Conservation (phyloP, 1,140 invertebrate genomes). For the Liolophura sinensis region DNA sequence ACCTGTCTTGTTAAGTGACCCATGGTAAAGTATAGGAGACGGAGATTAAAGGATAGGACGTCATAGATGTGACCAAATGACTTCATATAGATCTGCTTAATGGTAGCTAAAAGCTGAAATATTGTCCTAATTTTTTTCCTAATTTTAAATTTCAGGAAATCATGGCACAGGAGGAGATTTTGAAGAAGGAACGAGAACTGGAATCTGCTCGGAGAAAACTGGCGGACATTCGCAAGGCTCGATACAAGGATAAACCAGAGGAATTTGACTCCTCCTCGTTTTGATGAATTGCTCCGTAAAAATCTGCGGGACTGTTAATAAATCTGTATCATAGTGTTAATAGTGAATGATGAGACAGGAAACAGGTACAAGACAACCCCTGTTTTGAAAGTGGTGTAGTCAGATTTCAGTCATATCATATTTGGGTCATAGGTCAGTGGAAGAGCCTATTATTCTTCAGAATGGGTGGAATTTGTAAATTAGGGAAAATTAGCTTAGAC, state of each 20-base stretch:
- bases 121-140: background rate
- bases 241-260: constrained; percentile 46
- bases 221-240: constrained; percentile 63
- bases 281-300: too few relatives aligned
- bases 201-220: constrained; percentile 89
- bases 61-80: background rate
- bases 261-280: constrained; percentile 31
- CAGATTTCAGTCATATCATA: too few relatives aligned
- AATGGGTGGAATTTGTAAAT: too few relatives aligned
- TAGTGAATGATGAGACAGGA: too few relatives aligned
- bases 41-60: background rate
- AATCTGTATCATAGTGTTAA: too few relatives aligned
- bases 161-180: constrained; percentile 70
- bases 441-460: too few relatives aligned
- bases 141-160: constrained; percentile 51
- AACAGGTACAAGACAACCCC: too few relatives aligned
- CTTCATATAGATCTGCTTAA: background rate
- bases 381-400: too few relatives aligned
- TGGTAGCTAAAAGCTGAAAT: background rate
- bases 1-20: background rate
- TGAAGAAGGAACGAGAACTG: constrained; percentile 90
- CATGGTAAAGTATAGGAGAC: background rate
- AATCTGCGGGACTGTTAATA: too few relatives aligned
- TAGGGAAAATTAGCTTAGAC: too few relatives aligned
- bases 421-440: too few relatives aligned